Conservation (phyloP, 2,888 invertebrate species). For the Chloromyia formosa region DNA sequence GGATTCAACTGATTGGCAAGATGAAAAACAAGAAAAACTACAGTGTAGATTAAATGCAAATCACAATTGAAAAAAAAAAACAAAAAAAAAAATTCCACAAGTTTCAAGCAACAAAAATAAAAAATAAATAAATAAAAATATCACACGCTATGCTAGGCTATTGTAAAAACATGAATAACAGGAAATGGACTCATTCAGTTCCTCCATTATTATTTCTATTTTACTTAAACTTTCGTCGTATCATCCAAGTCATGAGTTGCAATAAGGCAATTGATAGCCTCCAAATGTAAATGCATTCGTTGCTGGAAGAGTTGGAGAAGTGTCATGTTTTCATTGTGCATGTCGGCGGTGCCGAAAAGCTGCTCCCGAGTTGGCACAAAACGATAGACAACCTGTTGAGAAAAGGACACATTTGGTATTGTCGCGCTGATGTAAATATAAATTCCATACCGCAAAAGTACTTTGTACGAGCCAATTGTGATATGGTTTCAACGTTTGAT, state of each 20-base stretch:
- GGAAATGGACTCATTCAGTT: neutral
- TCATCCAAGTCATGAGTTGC: conserved; percentile 67
- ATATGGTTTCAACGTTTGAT: conserved; percentile 74
- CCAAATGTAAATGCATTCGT: conserved; percentile 69
- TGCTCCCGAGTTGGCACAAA: conserved; percentile 72
- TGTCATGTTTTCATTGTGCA: conserved; percentile 63
- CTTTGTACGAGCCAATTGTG: conserved; percentile 82
- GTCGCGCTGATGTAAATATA: too few relatives aligned
- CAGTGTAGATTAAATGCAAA: neutral
- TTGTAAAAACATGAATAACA: too few relatives aligned
- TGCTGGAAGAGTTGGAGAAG: conserved; percentile 65
- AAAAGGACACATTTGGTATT: neutral
- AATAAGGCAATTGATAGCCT: conserved; percentile 70
- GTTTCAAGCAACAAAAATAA: too few relatives aligned
- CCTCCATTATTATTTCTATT: too few relatives aligned
- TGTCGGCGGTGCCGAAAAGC: conserved; percentile 64
- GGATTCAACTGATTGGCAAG: conserved; percentile 50
- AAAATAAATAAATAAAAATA: neutral
- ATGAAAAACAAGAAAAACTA: conserved; percentile 19
- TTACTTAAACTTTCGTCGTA: conserved; percentile 58
- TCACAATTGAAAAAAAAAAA: too few relatives aligned
- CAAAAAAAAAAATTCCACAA: too few relatives aligned
- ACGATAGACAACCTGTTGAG: conserved; percentile 70
- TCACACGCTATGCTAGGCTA: neutral
- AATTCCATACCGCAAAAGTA: conserved; percentile 72